These are phyloP conservation scores for Drosophila orosa DNA, from an alignment of 1,140 invertebrate genomes.

Conservation along the genomic window DNA sequence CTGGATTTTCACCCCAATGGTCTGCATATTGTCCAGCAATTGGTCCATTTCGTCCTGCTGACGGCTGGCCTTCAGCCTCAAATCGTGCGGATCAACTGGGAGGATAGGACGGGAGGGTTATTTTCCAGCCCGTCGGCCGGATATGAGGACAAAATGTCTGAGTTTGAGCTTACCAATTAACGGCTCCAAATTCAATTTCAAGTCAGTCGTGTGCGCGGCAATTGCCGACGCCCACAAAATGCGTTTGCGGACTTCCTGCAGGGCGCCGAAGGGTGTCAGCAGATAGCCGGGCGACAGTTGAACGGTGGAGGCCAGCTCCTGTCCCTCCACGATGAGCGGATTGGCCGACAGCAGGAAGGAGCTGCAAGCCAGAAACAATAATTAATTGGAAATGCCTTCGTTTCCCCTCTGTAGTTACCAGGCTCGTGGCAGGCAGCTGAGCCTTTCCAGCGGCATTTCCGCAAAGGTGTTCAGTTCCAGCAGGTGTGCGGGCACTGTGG, in stretches of 20 bases:
- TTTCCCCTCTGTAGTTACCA: slow-evolving; percentile 47
- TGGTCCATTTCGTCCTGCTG: slow-evolving; percentile 72
- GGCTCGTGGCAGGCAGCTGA: slow-evolving; percentile 56
- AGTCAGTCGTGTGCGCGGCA: slow-evolving; percentile 69
- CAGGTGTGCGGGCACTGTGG: slow-evolving; percentile 56
- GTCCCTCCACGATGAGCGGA: slow-evolving; percentile 77
- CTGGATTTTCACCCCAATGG: slow-evolving; percentile 54
- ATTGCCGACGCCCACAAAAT: slow-evolving; percentile 83
- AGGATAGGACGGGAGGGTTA: not conserved
- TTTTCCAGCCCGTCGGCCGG: slow-evolving; percentile 15
- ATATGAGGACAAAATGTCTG: slow-evolving; percentile 58
- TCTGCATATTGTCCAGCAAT: slow-evolving; percentile 71
- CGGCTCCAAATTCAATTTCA: slow-evolving; percentile 80
- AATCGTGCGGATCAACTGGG: slow-evolving; percentile 69
- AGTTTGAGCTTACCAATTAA: slow-evolving; percentile 73
- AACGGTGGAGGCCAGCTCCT: slow-evolving; percentile 75
- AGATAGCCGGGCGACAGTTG: slow-evolving; percentile 76
- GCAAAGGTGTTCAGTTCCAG: slow-evolving; percentile 67
- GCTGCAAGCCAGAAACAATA: slow-evolving; percentile 36
- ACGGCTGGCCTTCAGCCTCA: slow-evolving; percentile 57
- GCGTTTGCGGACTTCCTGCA: slow-evolving; percentile 82
- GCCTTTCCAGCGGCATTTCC: slow-evolving; percentile 70
- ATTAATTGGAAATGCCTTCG: slow-evolving; percentile 10
- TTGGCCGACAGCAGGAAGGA: slow-evolving; percentile 71
- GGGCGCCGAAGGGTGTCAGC: slow-evolving; percentile 71